These are phyloP conservation scores for Cosmia pyralina DNA, from an alignment of 2,888 invertebrate species.

Conservation along the genomic window DNA sequence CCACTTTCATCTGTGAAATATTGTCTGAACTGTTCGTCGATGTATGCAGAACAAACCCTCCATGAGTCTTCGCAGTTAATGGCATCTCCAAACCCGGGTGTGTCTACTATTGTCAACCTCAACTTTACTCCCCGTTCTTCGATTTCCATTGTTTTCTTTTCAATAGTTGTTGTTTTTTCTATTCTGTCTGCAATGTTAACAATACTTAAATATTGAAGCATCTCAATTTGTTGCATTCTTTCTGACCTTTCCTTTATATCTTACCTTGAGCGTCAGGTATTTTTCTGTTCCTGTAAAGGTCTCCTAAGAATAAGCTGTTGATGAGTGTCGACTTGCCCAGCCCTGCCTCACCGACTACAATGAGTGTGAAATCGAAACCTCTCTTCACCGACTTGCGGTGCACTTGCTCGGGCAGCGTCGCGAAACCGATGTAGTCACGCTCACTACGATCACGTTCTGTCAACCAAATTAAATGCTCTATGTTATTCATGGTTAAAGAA, in stretches of 20 bases:
- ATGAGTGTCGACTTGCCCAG: conserved; percentile 98
- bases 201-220: conserved; percentile 17
- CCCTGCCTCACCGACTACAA: conserved; percentile 98
- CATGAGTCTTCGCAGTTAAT: conserved; percentile 98
- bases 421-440: conserved; percentile 97
- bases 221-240: neutral
- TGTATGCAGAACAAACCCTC: conserved; percentile 97
- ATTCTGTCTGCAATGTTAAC: conserved; percentile 88
- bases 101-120: conserved; percentile 97
- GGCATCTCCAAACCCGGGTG: conserved; percentile 98
- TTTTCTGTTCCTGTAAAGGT: conserved; percentile 96
- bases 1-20: conserved; percentile 98
- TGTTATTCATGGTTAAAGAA: conserved; percentile 26
- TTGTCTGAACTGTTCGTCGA: conserved; percentile 96
- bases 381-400: conserved; percentile 98
- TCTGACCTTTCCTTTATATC: neutral
- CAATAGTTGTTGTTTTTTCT: conserved; percentile 93
- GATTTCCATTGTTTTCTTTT: conserved; percentile 97
- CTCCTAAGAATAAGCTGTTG: conserved; percentile 98
- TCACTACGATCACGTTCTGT: conserved; percentile 90
- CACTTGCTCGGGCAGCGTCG: conserved; percentile 98
- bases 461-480: conserved; percentile 54
- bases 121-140: conserved; percentile 98
- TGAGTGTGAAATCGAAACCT: conserved; percentile 98
- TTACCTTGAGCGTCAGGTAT: conserved; percentile 93